Conservation (phyloP, 1,140 invertebrate genomes). For the Drosophila guanche region DNA sequence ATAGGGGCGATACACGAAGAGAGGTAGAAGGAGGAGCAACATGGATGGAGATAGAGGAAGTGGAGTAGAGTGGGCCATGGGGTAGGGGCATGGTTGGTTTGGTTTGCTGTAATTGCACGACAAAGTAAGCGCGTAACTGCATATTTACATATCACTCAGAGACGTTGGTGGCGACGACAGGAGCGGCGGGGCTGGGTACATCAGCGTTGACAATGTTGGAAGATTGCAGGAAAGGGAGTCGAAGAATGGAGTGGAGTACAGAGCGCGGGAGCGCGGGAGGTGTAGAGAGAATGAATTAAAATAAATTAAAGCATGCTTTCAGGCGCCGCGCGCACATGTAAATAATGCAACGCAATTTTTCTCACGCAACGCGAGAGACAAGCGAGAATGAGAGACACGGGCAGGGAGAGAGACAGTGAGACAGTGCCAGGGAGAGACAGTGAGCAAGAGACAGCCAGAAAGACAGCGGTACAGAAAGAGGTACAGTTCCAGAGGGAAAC, state of each 20-base stretch:
- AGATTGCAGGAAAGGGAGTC: not conserved
- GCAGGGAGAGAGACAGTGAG: not conserved
- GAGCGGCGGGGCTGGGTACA: not conserved
- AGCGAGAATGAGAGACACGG: not conserved
- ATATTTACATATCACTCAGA: slow-evolving; percentile 79
- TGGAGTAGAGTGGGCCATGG: not conserved
- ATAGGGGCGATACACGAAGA: not conserved
- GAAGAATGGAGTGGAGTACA: slow-evolving; percentile 5
- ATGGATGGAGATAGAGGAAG: slow-evolving; percentile 1
- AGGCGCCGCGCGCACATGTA: slow-evolving; percentile 69
- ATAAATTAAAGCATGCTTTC: slow-evolving; percentile 82
- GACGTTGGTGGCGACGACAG: slow-evolving; percentile 25
- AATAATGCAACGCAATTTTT: slow-evolving; percentile 79
- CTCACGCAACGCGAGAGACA: slow-evolving; percentile 47
- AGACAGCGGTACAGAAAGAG: not conserved
- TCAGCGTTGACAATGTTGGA: slow-evolving; percentile 2
- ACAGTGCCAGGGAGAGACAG: not conserved
- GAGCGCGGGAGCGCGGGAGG: not conserved
- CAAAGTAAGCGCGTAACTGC: slow-evolving; percentile 80
- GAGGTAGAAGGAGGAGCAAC: not conserved
- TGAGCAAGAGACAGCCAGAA: not conserved
- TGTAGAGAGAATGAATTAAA: slow-evolving; percentile 70
- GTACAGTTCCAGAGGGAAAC: not conserved
- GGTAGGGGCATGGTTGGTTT: slow-evolving; percentile 34
- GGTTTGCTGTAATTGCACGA: slow-evolving; percentile 76